phyloP scores from a whole-genome alignment of 1,140 invertebrate species.

The Drosophila gunungcola region DNA sequence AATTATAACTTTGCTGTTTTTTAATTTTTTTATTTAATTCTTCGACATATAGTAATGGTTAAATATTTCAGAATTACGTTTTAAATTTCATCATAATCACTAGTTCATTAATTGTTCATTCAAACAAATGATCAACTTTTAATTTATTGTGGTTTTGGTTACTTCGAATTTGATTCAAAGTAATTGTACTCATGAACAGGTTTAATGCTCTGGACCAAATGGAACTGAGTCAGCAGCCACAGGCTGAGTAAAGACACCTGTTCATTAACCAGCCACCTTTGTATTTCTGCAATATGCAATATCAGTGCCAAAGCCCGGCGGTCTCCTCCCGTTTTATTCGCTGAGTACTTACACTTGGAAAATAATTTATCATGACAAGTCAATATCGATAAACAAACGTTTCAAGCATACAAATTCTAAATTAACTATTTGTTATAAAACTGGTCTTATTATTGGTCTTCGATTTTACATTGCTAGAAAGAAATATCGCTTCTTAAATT shows the following conservation, averaged over 20 bases:
- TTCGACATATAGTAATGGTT: too few relatives aligned
- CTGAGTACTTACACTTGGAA: slow-evolving; percentile 12
- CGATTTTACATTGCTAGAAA: too few relatives aligned
- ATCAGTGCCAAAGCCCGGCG: slow-evolving; percentile 61
- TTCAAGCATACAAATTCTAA: too few relatives aligned
- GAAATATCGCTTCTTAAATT: neutral
- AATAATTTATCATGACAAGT: neutral
- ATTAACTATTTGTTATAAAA: too few relatives aligned
- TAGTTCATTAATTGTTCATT: slow-evolving; percentile 23
- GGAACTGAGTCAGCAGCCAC: slow-evolving; percentile 12
- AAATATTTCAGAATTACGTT: too few relatives aligned
- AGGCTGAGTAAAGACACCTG: slow-evolving; percentile 45
- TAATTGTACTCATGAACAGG: slow-evolving; percentile 39
- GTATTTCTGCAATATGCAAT: slow-evolving; percentile 28
- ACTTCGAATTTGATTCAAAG: slow-evolving; percentile 31
- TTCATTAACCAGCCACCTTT: slow-evolving; percentile 56
- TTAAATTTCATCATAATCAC: too few relatives aligned
- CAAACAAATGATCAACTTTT: slow-evolving; percentile 1
- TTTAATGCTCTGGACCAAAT: slow-evolving; percentile 41
- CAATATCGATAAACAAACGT: too few relatives aligned
- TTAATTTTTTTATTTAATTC: too few relatives aligned
- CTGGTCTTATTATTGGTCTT: too few relatives aligned
- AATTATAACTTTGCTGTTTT: too few relatives aligned
- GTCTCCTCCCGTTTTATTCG: slow-evolving; percentile 1
- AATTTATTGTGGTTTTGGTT: slow-evolving; percentile 8